These are phyloP conservation scores for Drosophila anomalata DNA, from an alignment of 2,888 invertebrate genomes.

Conservation along the genomic window DNA sequence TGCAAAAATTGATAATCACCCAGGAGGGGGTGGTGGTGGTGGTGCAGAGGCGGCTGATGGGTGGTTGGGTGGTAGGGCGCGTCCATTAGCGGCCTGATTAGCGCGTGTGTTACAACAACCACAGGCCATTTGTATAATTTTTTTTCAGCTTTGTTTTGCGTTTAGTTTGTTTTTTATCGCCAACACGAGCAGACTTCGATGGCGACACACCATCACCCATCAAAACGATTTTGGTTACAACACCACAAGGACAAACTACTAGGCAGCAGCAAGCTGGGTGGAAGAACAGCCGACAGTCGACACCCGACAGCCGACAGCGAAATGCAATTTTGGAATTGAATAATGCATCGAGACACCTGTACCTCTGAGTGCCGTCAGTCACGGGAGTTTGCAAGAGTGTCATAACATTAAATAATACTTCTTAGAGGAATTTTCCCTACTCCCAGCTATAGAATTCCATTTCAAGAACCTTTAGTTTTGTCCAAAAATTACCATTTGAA, in stretches of 20 bases:
- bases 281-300: constrained; percentile 5
- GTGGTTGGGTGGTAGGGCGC: constrained; percentile 11
- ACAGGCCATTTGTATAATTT: constrained; percentile 11
- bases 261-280: constrained; percentile 21
- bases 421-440: not conserved
- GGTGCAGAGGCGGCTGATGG: not conserved
- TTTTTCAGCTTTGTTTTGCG: not conserved
- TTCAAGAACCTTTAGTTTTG: not conserved
- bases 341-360: constrained; percentile 50
- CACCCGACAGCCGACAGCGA: constrained; percentile 7
- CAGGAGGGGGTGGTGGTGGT: constrained; percentile 1
- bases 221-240: constrained; percentile 64
- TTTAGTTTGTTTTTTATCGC: constrained; percentile 45
- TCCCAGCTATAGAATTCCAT: not conserved
- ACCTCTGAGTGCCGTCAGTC: constrained; percentile 17
- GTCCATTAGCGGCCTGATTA: constrained; percentile 54
- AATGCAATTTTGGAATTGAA: constrained; percentile 49
- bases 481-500: not conserved
- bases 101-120: constrained; percentile 68
- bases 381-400: constrained; percentile 13
- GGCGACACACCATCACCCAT: constrained; percentile 43
- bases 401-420: constrained; percentile 18
- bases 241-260: constrained; percentile 47
- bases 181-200: constrained; percentile 56
- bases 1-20: constrained; percentile 69